Evolutionary conservation across 2,797 vertebrate genomes (phyloP), one percentile per base, ranked within the genome.

Genomic region (Darevskia mixta): DNA sequence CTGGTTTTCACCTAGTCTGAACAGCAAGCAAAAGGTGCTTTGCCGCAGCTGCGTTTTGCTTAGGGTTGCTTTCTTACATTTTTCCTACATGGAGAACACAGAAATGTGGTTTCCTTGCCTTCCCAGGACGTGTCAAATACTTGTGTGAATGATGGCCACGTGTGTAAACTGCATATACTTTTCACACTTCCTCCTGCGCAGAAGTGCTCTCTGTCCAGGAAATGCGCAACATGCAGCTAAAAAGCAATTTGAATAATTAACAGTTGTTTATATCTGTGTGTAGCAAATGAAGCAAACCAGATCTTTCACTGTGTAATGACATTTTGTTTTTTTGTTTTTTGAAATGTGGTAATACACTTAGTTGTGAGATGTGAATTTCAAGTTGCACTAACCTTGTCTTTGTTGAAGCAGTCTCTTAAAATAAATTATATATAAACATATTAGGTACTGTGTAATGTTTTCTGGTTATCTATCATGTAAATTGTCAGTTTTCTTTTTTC

Each of bases 371-470:
- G 96, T 92, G 91, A 97, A 96, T 95, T 97, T 96, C 90, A 97
- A 94, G 94, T 98, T 96, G 96, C 97, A 97, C 97, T 97, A 96
- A 96, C 96, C 93, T 95, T 97, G 96, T 97, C 95, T 94, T 95
- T 95, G 97, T 98, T 97, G 95, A 97, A 97, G 96, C 96, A 97
- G 95, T 97, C 93, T 97, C 97, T 98, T 97, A 97, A 96, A 98
- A 98, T 98, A 98, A 98, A 98, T 38, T 81, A 79, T 76, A 97
- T 94, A 94, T 95, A 94, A 86, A 93, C 90, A 41, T 84, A 91
- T 91, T 93, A 92, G 93, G 95, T 79, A 41, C 86, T 4, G 90
- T 91, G 90, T 93, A 90, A 95, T 95, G 90, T 90, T 94, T 96
- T 94, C 0, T 0, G 85, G 89, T 43, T 67, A 0, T 93, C 93